A percentile compares a stretch with the other conserved stretches of the same genome.
Evolutionary conservation across 2,888 invertebrate genomes (phyloP).

Genomic region (Tridacna crocea): DNA sequence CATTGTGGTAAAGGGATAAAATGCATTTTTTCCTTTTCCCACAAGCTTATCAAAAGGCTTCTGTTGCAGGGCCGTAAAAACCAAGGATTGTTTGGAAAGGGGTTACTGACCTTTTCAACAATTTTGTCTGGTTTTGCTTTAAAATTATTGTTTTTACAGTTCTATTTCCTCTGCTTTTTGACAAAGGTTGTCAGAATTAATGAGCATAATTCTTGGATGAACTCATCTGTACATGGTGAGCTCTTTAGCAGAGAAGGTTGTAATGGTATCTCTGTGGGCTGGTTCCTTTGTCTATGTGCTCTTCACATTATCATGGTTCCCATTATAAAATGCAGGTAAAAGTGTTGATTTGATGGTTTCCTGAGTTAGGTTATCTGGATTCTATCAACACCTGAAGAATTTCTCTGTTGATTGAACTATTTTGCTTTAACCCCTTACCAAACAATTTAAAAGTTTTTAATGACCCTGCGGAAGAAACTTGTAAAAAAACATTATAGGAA

Average conservation of each 20-base stretch:
- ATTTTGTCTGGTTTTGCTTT: too few relatives aligned
- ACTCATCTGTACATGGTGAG: neutral
- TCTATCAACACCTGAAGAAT: conserved; percentile 23
- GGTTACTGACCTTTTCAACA: neutral
- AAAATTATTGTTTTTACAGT: too few relatives aligned
- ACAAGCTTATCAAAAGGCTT: neutral
- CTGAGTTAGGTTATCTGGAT: conserved; percentile 23
- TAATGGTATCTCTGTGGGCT: neutral
- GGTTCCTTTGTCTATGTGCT: conserved; percentile 12
- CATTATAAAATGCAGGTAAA: conserved; percentile 13
- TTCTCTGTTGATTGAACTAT: conserved; percentile 7
- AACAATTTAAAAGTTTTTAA: neutral
- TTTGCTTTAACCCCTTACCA: neutral
- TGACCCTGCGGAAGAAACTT: too few relatives aligned
- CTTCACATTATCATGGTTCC: conserved; percentile 6
- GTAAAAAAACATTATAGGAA: too few relatives aligned
- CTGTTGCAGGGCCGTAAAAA: neutral
- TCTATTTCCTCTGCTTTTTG: too few relatives aligned
- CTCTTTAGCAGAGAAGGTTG: conserved; percentile 1
- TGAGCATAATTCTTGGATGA: too few relatives aligned
- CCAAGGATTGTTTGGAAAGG: neutral
- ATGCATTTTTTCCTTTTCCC: neutral
- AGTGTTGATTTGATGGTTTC: conserved; percentile 18
- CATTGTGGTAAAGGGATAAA: neutral
- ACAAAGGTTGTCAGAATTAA: too few relatives aligned